Evolutionary conservation across 1,140 invertebrate species (phyloP), one percentile per base, ranked within the genome.

Genomic region (Brachionus plicatilis): DNA sequence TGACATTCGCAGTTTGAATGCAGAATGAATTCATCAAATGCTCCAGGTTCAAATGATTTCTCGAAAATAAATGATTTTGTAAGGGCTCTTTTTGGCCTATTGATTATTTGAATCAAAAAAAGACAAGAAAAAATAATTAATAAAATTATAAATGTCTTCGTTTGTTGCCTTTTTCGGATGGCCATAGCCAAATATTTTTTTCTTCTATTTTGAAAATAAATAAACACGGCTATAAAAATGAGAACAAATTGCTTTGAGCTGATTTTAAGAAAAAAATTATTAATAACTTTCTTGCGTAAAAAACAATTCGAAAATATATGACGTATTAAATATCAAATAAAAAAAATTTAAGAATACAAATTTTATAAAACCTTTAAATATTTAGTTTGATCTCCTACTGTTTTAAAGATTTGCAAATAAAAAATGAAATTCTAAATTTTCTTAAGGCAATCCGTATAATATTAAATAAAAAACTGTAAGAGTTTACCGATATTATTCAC

Each of bases 1-100:
- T 76, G 72, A n/a, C 72, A 76, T 3, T 27, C 11, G 8, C 72
- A 76, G 12, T 47, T 37, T 50, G 72, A 50, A n/a, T 29, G 41
- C 9, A 76, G 17, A 50, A 76, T 76, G 14, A 50, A 76, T 29
- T 76, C 72, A n/a, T 76, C 33, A 11, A 43, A 43, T 37, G 41
- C 11, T 12, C 20, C 24, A 12, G 72, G 33, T 47, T 47, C 14
- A 27, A 50, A 50, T 9, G 6, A 33, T 27, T 50, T 47, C 3
- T 76, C 47, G 2, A 76, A 76, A 27, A 76, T 50, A 76, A 76
- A 76, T 76, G 72, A 76, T 12, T 53, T 9, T 27, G 27, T 47
- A 24, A 76, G 4, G 7, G 3, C 9, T 27, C 20, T 12, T 27
- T 47, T 50, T 47, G 33, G 37, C 12, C 7, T 41, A 7, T 72